These are phyloP conservation scores for Pseudois nayaur DNA, from an alignment of 2,113 vertebrate species.

Conservation along the genomic window DNA sequence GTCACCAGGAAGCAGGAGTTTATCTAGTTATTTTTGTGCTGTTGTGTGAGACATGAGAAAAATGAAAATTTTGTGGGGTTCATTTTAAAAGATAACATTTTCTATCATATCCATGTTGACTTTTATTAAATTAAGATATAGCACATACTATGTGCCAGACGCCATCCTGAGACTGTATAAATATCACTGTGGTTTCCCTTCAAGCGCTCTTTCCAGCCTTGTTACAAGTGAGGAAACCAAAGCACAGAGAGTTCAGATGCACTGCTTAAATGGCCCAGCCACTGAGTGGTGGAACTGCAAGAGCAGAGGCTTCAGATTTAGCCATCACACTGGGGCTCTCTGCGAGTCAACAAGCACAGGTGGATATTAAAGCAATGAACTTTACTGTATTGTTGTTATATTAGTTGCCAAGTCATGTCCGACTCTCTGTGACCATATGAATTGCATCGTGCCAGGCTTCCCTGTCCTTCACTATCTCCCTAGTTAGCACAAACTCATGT, in stretches of 20 bases:
- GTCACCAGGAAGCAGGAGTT: not conserved
- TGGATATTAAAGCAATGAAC: not conserved
- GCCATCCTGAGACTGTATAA: not conserved
- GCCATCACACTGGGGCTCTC: not conserved
- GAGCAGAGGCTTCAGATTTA: not conserved
- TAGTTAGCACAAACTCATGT: not conserved
- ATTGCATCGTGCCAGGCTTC: not conserved
- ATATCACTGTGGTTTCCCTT: not conserved
- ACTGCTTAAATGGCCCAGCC: too few species aligned
- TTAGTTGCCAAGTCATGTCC: not conserved
- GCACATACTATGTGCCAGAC: not conserved
- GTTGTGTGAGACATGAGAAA: conserved; percentile 33
- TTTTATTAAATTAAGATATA: not conserved
- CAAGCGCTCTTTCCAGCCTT: not conserved
- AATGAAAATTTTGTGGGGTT: not conserved
- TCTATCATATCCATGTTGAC: not conserved
- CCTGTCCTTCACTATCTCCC: not conserved
- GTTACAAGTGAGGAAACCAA: not conserved
- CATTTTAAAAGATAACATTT: not conserved
- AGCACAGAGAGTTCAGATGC: not conserved
- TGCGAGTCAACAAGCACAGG: not conserved
- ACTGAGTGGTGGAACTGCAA: not conserved
- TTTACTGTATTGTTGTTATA: not conserved
- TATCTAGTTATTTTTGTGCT: conserved; percentile 20
- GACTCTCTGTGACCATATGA: not conserved